Evolutionary conservation across 2,113 vertebrate genomes (phyloP).

Genomic region (Onychostruthus taczanowskii): DNA sequence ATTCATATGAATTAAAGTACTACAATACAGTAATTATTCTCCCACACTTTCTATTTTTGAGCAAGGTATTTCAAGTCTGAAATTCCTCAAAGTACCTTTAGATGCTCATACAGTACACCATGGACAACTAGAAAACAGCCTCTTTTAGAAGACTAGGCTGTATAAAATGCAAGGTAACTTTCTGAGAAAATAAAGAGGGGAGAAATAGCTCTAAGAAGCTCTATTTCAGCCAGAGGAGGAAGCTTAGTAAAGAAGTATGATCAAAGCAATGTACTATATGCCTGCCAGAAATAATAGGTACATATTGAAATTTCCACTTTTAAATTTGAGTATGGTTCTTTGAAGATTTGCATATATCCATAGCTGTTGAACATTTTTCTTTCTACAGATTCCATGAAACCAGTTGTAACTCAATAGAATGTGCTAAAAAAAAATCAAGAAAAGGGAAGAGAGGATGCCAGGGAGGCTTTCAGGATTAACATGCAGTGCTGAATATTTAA

Average conservation of each 20-base stretch:
- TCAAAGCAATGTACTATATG: conserved; percentile 2
- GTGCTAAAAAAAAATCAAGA: neutral
- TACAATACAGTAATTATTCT: neutral
- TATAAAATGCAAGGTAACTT: neutral
- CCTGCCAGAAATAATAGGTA: conserved; percentile 18
- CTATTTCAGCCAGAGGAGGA: neutral
- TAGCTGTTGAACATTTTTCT: neutral
- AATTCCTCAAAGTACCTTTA: neutral
- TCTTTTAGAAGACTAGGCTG: neutral
- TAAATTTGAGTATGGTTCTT: neutral
- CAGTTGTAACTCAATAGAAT: neutral
- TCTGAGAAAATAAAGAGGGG: neutral
- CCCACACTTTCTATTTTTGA: neutral
- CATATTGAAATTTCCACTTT: neutral
- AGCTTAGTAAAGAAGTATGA: conserved; percentile 15
- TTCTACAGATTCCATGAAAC: neutral
- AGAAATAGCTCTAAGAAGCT: neutral
- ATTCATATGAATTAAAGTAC: neutral
- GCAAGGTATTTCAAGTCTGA: neutral
- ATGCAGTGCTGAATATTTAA: conserved; percentile 41
- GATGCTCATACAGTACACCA: neutral
- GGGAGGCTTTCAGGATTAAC: neutral
- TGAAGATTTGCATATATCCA: neutral
- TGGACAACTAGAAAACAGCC: neutral
- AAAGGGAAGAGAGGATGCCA: neutral